Evolutionary conservation across 2,888 invertebrate genomes (phyloP).

Genomic region (Anthoptus insignis): DNA sequence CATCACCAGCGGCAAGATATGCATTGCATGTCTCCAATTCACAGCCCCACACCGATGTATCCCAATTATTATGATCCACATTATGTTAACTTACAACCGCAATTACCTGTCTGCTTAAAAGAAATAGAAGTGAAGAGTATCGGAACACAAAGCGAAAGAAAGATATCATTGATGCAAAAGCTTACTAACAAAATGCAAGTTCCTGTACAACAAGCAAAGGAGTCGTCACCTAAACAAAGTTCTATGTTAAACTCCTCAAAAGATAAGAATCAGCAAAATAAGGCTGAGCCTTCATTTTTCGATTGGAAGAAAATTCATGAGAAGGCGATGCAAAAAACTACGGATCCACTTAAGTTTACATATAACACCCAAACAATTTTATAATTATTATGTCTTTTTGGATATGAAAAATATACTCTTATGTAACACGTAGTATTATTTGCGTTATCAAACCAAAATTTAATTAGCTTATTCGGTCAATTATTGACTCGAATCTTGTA

Average conservation of each 20-base stretch:
- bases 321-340: constrained; percentile 53
- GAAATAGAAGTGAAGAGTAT: constrained; percentile 80
- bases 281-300: constrained; percentile 45
- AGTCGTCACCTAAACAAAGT: constrained; percentile 16
- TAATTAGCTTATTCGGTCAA: too few species aligned
- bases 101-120: constrained; percentile 72
- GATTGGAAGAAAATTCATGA: constrained; percentile 66
- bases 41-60: constrained; percentile 22
- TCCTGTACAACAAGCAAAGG: constrained; percentile 38
- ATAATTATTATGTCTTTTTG: too few species aligned
- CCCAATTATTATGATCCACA: constrained; percentile 42
- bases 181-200: constrained; percentile 63
- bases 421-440: too few species aligned
- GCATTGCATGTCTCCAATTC: constrained; percentile 35
- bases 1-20: constrained; percentile 44
- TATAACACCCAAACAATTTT: constrained; percentile 66
- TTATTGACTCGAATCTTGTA: constrained; percentile 19
- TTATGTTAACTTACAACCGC: constrained; percentile 55
- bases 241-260: constrained; percentile 25
- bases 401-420: too few species aligned
- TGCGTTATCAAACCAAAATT: too few species aligned
- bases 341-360: constrained; percentile 59
- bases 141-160: constrained; percentile 75
- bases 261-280: constrained; percentile 43
- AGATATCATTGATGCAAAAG: constrained; percentile 67